phyloP scores from a whole-genome alignment of 2,888 invertebrate genomes.

The Tachina grossa region DNA sequence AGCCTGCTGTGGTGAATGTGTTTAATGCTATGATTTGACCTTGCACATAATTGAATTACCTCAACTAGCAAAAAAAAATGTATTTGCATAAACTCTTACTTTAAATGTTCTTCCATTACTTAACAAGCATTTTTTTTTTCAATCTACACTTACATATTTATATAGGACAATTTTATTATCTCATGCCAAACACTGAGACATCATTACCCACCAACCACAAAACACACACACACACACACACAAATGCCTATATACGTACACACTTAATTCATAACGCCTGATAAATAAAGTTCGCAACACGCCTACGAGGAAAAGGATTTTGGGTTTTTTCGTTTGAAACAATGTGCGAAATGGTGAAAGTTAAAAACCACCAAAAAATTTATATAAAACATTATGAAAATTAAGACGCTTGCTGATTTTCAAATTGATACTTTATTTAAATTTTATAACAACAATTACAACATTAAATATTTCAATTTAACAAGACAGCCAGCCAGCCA shows the following conservation, averaged over 20 bases:
- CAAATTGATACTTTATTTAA: slow-evolving; percentile 54
- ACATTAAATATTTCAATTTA: slow-evolving; percentile 53
- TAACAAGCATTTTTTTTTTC: neutral
- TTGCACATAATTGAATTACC: too few relatives aligned
- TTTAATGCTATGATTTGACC: too few relatives aligned
- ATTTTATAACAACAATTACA: slow-evolving; percentile 55
- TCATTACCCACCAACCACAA: neutral
- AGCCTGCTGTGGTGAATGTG: too few relatives aligned
- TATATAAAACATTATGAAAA: slow-evolving; percentile 21
- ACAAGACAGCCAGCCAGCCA: slow-evolving; percentile 41
- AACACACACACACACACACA: neutral
- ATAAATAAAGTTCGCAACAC: slow-evolving; percentile 22
- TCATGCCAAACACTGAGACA: neutral
- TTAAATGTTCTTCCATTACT: neutral
- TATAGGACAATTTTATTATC: neutral
- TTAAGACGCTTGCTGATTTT: slow-evolving; percentile 56
- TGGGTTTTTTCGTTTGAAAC: slow-evolving; percentile 1
- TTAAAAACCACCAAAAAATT: slow-evolving; percentile 29
- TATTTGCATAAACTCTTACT: neutral
- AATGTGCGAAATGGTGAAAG: slow-evolving; percentile 54
- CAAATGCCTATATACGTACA: neutral
- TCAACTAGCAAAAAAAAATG: too few relatives aligned
- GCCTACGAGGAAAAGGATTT: slow-evolving; percentile 55
- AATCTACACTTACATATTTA: neutral
- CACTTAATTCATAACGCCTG: slow-evolving; percentile 22